These are phyloP conservation scores for Ceuthmochares aereus DNA, from an alignment of 2,113 vertebrate genomes.

Conservation along the genomic window DNA sequence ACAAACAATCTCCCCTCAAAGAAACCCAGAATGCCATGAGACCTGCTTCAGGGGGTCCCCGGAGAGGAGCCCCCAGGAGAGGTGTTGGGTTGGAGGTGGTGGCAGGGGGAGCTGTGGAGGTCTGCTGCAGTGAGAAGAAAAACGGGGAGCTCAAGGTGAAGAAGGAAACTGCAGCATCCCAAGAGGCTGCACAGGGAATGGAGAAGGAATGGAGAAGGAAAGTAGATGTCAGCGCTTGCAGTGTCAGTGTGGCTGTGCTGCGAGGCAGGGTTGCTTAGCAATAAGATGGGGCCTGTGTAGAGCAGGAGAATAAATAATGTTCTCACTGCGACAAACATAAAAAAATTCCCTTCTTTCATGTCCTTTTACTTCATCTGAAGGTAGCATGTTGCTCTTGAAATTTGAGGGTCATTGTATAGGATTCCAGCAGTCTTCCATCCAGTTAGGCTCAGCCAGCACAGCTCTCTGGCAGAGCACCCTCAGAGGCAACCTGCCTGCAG, in stretches of 20 bases:
- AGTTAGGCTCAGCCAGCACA: neutral
- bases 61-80: fast-evolving
- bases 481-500: neutral
- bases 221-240: neutral
- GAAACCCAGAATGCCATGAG: neutral
- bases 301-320: neutral
- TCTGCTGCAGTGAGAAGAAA: neutral
- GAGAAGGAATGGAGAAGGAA: neutral
- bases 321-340: neutral
- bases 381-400: neutral
- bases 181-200: fast-evolving
- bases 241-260: neutral
- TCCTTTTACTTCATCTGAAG: neutral
- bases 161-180: neutral
- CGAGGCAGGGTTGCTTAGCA: constrained; percentile 31
- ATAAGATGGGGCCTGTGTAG: neutral
- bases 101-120: neutral
- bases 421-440: fast-evolving
- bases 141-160: neutral
- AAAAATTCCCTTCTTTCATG: neutral
- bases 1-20: fast-evolving
- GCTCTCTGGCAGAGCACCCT: fast-evolving
- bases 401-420: neutral
- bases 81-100: neutral
- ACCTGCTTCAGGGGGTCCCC: too few relatives aligned